Conservation (phyloP, 2,797 vertebrate genomes). For the Chaetophractus vellerosus region DNA sequence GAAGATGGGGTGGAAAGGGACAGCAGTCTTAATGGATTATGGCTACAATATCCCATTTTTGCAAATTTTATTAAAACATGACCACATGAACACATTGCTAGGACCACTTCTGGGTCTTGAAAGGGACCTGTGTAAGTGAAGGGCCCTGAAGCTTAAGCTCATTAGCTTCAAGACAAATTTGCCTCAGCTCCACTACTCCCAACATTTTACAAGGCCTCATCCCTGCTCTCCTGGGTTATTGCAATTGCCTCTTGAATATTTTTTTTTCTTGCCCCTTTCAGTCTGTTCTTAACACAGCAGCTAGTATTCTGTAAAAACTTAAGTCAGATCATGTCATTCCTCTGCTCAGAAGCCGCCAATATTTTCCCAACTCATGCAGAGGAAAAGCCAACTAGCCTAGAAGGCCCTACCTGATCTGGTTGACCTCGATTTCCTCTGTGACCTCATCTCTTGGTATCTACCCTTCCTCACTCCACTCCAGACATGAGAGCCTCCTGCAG, state of each 20-base stretch:
- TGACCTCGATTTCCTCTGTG: background rate
- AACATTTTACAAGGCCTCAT: background rate
- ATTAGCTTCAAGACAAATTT: background rate
- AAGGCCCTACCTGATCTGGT: background rate
- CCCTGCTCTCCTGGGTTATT: background rate
- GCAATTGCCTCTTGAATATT: background rate
- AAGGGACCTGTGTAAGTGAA: background rate
- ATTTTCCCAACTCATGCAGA: background rate
- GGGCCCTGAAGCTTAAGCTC: background rate
- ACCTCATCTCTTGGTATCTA: background rate
- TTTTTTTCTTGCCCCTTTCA: background rate
- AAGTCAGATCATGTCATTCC: background rate
- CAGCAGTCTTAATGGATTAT: background rate
- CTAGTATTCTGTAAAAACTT: background rate
- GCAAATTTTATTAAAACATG: background rate
- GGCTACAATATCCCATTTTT: conserved; percentile 32
- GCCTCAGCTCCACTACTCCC: background rate
- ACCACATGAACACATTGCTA: background rate
- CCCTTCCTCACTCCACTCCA: background rate
- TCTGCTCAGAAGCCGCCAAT: background rate
- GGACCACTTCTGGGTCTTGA: background rate
- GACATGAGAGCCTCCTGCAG: background rate
- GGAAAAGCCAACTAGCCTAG: background rate
- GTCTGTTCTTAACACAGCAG: background rate
- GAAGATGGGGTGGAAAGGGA: background rate